Evolutionary conservation across 1,140 invertebrate species (phyloP), one percentile per base, ranked within the genome.

Genomic region (Ceratosolen solmsi): DNA sequence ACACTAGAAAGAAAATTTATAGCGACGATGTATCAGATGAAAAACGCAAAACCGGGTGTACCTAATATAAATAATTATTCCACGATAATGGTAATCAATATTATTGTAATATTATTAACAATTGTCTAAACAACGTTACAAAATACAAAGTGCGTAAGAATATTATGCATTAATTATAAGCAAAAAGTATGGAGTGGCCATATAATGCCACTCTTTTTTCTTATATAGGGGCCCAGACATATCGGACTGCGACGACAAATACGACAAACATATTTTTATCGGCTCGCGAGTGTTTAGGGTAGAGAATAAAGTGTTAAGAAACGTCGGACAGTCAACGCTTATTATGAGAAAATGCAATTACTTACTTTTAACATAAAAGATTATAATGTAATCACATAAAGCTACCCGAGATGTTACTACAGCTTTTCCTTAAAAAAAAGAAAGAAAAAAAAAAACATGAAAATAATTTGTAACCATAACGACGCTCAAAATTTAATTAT

Each of bases 151-250:
- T 76, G 68, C 30, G 13, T 73, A 54, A 38, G 27, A n/a, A n/a
- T 60, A n/a, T 49, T 78, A 73, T 74, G 60, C 33, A 71, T 79
- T 51, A 56, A 82, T n/a, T 80, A 60, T 76, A 79, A 79, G 38
- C 41, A 74, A 80, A 82, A 60, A 46, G 79, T 58, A 83, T 56
- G 33, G 46, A 68, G 33, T 8, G 20, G 25, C 20, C 54, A 22
- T 82, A 58, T 75, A 20, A 54, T 15, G 82, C 79, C 63, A 27
- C 63, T 71, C 51, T 46, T 79, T 82, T 76, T 72, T 82, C 56
- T 60, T 36, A 82, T 78, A 79, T 84, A 84, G 82, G 83, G 83
- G 84, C 84, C 83, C 86, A 83, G 85, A 87, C 86, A 87, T 86
- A 87, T 87, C 86, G 86, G 84, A 84, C 82, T 84, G 80, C 73